Evolutionary conservation across 2,113 vertebrate species (phyloP).

Genomic region (Onychorhynchus coronatus): DNA sequence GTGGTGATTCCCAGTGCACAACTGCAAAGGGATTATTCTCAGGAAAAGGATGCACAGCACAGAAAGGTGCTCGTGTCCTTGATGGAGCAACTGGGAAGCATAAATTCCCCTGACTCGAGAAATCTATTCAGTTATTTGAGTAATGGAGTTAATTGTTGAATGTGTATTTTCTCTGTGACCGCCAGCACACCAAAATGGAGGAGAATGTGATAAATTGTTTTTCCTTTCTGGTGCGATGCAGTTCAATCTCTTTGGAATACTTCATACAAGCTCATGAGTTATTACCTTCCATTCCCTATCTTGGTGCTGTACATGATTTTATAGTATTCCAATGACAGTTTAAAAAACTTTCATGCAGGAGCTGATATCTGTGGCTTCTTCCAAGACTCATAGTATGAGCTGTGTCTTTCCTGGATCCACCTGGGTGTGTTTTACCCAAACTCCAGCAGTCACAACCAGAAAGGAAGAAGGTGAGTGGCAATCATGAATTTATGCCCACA

Average conservation of each 20-base stretch:
- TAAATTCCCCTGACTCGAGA: not conserved
- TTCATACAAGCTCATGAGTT: slow-evolving; percentile 75
- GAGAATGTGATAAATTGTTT: not conserved
- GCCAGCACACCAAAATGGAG: not conserved
- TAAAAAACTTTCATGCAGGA: slow-evolving; percentile 73
- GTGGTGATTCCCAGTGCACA: not conserved
- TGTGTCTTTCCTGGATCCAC: slow-evolving; percentile 87
- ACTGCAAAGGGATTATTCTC: not conserved
- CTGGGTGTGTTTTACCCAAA: slow-evolving; percentile 86
- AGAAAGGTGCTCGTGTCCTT: not conserved
- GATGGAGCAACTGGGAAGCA: accelerated
- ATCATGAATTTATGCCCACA: not conserved
- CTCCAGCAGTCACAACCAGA: slow-evolving; percentile 84
- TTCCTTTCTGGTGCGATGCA: slow-evolving; percentile 83
- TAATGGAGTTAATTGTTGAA: not conserved
- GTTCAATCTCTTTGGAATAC: slow-evolving; percentile 87
- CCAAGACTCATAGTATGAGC: slow-evolving; percentile 68
- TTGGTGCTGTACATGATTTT: not conserved
- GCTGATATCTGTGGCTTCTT: slow-evolving; percentile 86
- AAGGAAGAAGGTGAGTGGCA: slow-evolving; percentile 66
- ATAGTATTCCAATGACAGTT: not conserved
- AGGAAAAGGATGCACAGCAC: not conserved
- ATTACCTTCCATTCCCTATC: not conserved
- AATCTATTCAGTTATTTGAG: not conserved
- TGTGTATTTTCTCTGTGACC: not conserved